A percentile compares a stretch with the other conserved stretches of the same genome.
Conservation (phyloP, 2,113 vertebrate species). For the Lamprologus sp. region DNA sequence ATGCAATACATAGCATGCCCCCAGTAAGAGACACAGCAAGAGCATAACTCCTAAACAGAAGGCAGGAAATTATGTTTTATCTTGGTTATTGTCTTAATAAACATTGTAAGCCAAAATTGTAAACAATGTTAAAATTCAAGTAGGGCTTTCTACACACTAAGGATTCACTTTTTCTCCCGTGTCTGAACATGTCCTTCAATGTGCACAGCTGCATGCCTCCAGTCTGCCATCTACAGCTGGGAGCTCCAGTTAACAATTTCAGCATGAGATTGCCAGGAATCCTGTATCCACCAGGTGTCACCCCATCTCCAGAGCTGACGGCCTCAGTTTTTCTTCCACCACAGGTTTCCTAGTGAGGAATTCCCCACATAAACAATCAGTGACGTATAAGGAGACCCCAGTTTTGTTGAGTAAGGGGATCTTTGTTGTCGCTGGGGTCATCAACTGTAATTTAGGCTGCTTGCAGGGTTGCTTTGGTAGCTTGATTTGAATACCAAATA, state of each 20-base stretch:
- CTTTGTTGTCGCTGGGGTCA: background rate
- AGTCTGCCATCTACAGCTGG: background rate
- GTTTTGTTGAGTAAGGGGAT: conserved; percentile 50
- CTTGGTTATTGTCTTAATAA: background rate
- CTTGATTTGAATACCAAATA: background rate
- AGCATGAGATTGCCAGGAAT: background rate
- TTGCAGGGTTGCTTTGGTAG: background rate
- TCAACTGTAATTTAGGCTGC: background rate
- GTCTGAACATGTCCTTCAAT: background rate
- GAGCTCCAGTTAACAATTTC: background rate
- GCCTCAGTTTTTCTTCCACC: background rate
- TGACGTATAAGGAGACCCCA: conserved; percentile 62
- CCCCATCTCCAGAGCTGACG: background rate
- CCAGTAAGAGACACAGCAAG: background rate
- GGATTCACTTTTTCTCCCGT: background rate
- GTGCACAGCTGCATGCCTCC: background rate
- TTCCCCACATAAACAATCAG: conserved; percentile 50
- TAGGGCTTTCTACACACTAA: background rate
- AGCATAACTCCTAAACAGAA: background rate
- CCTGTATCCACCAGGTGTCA: conserved; percentile 54
- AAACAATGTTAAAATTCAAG: background rate
- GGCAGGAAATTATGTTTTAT: background rate
- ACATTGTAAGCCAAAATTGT: background rate
- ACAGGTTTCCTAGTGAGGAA: conserved; percentile 37
- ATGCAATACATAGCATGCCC: background rate